Conservation (phyloP, 2,797 vertebrate species). For the Kryptolebias ocellatus region DNA sequence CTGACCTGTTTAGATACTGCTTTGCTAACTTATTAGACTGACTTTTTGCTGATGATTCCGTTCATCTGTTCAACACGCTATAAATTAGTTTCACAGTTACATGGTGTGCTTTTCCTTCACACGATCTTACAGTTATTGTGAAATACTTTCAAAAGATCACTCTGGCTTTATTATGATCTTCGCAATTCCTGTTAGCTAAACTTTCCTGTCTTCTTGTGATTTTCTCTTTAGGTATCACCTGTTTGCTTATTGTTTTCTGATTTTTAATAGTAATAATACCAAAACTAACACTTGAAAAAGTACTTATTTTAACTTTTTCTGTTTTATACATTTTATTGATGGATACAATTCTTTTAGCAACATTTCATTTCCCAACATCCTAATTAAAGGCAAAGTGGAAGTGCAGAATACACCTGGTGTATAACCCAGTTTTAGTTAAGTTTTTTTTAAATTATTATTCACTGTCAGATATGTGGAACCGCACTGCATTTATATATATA, state of each 20-base stretch:
- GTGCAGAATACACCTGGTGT: background rate
- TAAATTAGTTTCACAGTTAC: no score
- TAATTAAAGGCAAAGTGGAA: background rate
- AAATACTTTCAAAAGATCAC: no score
- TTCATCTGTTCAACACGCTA: no score
- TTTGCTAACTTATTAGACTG: no score
- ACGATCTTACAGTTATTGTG: no score
- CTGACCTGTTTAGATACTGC: no score
- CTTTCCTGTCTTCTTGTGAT: background rate
- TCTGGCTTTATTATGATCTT: no score
- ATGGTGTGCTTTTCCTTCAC: no score
- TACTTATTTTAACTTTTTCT: background rate
- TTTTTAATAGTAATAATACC: no score
- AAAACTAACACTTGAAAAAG: background rate
- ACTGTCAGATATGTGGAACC: constrained; percentile 7
- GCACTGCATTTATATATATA: no score
- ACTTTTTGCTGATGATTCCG: no score
- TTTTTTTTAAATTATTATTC: constrained; percentile 32
- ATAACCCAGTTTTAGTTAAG: constrained; percentile 26
- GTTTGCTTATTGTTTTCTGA: no score
- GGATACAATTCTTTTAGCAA: background rate
- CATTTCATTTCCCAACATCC: background rate
- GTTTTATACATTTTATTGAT: background rate
- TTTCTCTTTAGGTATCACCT: background rate
- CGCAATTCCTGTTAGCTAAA: background rate